These are phyloP conservation scores for Plutomurus gul DNA, from an alignment of 1,140 invertebrate genomes.

Conservation along the genomic window DNA sequence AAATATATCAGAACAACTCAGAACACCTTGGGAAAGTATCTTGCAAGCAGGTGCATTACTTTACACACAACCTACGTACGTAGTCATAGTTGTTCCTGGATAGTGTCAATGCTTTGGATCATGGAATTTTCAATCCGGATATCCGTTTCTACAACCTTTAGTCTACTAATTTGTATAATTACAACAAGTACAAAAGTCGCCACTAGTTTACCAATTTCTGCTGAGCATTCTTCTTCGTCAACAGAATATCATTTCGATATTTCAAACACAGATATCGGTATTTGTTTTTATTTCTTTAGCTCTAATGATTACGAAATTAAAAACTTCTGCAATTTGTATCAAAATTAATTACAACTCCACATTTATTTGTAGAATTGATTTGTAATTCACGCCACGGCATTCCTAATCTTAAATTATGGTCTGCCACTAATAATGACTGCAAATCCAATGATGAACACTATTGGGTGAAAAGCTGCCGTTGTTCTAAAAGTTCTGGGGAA, in stretches of 20 bases:
- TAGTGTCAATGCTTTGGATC: not conserved
- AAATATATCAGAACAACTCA: not conserved
- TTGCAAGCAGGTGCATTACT: not conserved
- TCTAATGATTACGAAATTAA: too few relatives aligned
- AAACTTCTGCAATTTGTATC: too few relatives aligned
- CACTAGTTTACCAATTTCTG: too few relatives aligned
- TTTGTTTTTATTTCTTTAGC: too few relatives aligned
- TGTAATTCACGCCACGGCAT: not conserved
- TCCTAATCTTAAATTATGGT: not conserved
- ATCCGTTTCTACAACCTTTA: too few relatives aligned
- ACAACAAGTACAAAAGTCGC: too few relatives aligned
- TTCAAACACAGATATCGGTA: too few relatives aligned
- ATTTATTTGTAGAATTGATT: too few relatives aligned
- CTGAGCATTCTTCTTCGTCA: too few relatives aligned
- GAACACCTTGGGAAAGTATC: not conserved
- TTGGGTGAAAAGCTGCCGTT: not conserved
- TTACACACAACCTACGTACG: not conserved
- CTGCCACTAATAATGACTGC: not conserved
- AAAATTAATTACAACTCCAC: not conserved
- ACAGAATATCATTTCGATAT: too few relatives aligned
- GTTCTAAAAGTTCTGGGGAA: not conserved
- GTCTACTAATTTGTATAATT: too few relatives aligned
- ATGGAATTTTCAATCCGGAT: too few relatives aligned
- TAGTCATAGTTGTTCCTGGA: not conserved
- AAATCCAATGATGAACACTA: not conserved